Evolutionary conservation across 1,140 invertebrate genomes (phyloP).

Genomic region (Calephelis virginiensis): DNA sequence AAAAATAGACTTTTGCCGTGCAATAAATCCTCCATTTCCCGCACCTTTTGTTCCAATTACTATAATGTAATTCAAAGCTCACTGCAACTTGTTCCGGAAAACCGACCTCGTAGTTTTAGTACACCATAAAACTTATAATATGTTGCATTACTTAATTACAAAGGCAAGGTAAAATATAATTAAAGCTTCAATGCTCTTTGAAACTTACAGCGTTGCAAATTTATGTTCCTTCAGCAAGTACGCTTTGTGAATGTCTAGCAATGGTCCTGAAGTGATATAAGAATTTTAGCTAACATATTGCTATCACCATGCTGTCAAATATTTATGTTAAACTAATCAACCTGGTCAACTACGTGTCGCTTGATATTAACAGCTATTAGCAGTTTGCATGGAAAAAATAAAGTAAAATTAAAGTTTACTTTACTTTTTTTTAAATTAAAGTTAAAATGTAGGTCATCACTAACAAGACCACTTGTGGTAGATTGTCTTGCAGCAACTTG

Average conservation of each 20-base stretch:
- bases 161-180: conserved; percentile 36
- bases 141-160: conserved; percentile 40
- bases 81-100: conserved; percentile 5
- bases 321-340: too few species aligned
- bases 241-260: background rate
- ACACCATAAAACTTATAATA: conserved; percentile 27
- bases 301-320: background rate
- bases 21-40: background rate
- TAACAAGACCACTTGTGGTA: too few species aligned
- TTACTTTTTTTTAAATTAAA: too few species aligned
- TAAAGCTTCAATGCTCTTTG: conserved; percentile 38
- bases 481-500: too few species aligned
- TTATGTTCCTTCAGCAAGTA: conserved; percentile 26
- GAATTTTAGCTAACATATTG: background rate
- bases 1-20: background rate
- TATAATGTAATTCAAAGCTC: conserved; percentile 16
- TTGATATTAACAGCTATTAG: too few species aligned
- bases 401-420: too few species aligned
- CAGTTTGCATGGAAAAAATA: too few species aligned
- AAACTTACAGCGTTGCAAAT: conserved; percentile 32
- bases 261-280: background rate
- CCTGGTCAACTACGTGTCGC: too few species aligned
- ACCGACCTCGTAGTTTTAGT: conserved; percentile 30
- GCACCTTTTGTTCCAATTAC: conserved; percentile 8
- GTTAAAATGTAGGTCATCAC: too few species aligned